phyloP scores from a whole-genome alignment of 2,888 invertebrate genomes.

The Megamerina dolium region DNA sequence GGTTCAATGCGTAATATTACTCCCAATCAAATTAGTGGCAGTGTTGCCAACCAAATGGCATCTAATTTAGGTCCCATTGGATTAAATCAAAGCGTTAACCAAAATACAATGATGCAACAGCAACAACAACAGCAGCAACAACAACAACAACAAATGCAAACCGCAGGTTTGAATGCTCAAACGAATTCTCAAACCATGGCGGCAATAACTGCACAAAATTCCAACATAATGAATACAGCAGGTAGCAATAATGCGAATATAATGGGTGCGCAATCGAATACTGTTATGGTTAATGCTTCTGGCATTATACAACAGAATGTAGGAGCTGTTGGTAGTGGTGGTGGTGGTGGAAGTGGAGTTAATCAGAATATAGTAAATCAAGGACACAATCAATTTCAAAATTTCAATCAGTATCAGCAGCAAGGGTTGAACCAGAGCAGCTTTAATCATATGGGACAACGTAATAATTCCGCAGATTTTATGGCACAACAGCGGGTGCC shows the following conservation, averaged over 20 bases:
- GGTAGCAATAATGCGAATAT: constrained; percentile 20
- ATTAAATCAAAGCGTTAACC: constrained; percentile 41
- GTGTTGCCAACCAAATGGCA: constrained; percentile 46
- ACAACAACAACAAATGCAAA: no score
- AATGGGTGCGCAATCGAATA: constrained; percentile 29
- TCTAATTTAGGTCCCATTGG: constrained; percentile 51
- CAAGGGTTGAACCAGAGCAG: constrained; percentile 46
- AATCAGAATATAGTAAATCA: constrained; percentile 46
- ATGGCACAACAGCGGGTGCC: constrained; percentile 37
- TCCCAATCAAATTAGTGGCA: constrained; percentile 47
- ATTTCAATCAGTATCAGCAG: constrained; percentile 53
- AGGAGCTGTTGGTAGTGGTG: constrained; percentile 16
- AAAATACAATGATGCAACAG: constrained; percentile 40
- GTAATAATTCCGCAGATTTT: constrained; percentile 44
- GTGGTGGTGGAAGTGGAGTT: constrained; percentile 14
- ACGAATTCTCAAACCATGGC: constrained; percentile 26
- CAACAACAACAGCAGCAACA: constrained; percentile 22
- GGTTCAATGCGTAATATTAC: constrained; percentile 43
- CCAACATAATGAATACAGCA: constrained; percentile 37
- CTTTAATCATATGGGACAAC: constrained; percentile 47
- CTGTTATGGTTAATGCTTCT: constrained; percentile 34
- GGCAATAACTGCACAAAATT: constrained; percentile 36
- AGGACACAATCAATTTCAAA: constrained; percentile 55
- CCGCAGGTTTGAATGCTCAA: constrained; percentile 24
- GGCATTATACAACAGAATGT: constrained; percentile 42